A percentile compares a stretch with the other conserved stretches of the same genome.
phyloP scores from a whole-genome alignment of 2,888 invertebrate species.

The Heterodera filipjevi region DNA sequence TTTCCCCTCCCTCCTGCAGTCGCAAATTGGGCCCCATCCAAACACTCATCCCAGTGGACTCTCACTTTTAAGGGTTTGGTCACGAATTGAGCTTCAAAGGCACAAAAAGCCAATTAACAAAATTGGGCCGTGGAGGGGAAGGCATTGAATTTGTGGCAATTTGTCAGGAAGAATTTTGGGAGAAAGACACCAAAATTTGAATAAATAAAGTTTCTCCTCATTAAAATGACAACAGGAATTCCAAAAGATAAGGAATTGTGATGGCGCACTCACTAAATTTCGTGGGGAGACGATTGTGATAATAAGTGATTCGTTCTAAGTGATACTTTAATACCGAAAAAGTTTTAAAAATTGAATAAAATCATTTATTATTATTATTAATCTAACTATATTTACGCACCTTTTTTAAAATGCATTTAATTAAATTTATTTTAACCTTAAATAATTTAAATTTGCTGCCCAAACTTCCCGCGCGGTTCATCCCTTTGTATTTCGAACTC shows the following conservation, averaged over 20 bases:
- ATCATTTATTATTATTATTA: too few relatives aligned
- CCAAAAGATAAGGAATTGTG: too few relatives aligned
- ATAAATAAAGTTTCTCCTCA: background rate
- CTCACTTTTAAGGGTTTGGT: background rate
- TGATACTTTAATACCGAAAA: too few relatives aligned
- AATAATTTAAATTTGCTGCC: too few relatives aligned
- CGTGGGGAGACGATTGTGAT: too few relatives aligned
- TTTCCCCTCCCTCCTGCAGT: background rate
- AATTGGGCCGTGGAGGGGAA: background rate
- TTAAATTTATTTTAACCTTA: too few relatives aligned
- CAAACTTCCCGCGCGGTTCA: too few relatives aligned
- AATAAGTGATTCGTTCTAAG: too few relatives aligned
- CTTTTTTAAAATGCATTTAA: too few relatives aligned
- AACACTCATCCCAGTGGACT: background rate
- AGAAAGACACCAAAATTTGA: background rate
- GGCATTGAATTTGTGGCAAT: constrained; percentile 11
- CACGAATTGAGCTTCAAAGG: background rate
- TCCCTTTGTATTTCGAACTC: background rate
- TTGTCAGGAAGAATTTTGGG: background rate
- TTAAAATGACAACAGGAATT: background rate
- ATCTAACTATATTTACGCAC: too few relatives aligned
- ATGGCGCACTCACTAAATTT: too few relatives aligned
- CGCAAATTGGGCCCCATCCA: background rate
- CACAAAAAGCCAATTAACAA: constrained; percentile 11
- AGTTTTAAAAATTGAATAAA: too few relatives aligned